These are phyloP conservation scores for Strix uralensis DNA, from an alignment of 2,113 vertebrate genomes.

Conservation along the genomic window DNA sequence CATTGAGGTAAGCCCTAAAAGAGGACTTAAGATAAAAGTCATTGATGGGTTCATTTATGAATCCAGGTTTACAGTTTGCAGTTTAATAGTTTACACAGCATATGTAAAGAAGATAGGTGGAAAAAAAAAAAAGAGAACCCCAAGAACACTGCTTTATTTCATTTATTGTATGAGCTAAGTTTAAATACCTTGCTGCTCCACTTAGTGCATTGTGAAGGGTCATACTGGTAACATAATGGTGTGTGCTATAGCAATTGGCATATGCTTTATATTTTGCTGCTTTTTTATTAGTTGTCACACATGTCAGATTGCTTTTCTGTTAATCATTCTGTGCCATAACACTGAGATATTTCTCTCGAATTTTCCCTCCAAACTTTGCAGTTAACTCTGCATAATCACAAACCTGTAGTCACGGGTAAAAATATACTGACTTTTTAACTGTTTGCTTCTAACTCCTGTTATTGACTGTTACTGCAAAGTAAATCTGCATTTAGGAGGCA, in stretches of 20 bases:
- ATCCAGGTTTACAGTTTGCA: not conserved
- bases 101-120: not conserved
- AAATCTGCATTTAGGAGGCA: not conserved
- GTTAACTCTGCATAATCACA: not conserved
- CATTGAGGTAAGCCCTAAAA: not conserved
- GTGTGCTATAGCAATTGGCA: not conserved
- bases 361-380: not conserved
- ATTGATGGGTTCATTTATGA: conserved; percentile 12
- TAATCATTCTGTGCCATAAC: not conserved
- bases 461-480: not conserved
- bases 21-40: not conserved
- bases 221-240: not conserved
- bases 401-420: not conserved
- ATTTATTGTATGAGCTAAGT: not conserved
- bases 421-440: not conserved
- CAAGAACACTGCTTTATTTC: not conserved
- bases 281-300: not conserved
- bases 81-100: not conserved
- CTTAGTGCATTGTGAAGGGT: not conserved
- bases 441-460: not conserved
- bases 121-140: not conserved
- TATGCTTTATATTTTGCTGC: not conserved
- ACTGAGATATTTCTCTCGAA: not conserved
- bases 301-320: not conserved
- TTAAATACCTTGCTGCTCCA: not conserved